Percentiles rank a stretch among this genome's conserved stretches.
Conservation (phyloP, 2,113 vertebrate species). For the Monopterus albus region DNA sequence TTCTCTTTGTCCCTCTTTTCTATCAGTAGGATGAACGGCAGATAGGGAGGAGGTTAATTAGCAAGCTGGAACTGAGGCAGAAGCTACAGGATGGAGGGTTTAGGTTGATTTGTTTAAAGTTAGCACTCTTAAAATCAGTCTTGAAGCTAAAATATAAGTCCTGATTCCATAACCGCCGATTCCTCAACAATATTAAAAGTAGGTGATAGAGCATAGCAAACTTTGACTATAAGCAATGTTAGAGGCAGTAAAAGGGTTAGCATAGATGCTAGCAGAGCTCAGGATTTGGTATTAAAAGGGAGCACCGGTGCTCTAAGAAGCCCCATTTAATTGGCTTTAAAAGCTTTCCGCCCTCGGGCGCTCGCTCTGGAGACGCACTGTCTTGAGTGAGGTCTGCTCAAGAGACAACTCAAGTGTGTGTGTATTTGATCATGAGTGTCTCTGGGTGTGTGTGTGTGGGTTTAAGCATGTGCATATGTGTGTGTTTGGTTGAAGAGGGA, state of each 20-base stretch:
- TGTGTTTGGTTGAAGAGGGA: slow-evolving; percentile 42
- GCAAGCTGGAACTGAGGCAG: slow-evolving; percentile 19
- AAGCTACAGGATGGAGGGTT: slow-evolving; percentile 13
- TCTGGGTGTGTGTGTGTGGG: slow-evolving; percentile 51
- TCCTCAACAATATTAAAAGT: slow-evolving; percentile 45
- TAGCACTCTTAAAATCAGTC: too few species aligned
- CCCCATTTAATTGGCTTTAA: slow-evolving; percentile 88
- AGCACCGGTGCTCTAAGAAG: slow-evolving; percentile 81
- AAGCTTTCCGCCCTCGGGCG: slow-evolving; percentile 83
- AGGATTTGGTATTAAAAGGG: slow-evolving; percentile 80
- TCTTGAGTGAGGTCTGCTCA: slow-evolving; percentile 77
- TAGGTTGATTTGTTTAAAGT: slow-evolving; percentile 2
- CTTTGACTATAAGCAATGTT: slow-evolving; percentile 53
- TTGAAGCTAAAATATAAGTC: slow-evolving; percentile 31
- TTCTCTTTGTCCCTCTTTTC: slow-evolving; percentile 52
- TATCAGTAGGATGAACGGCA: slow-evolving; percentile 37
- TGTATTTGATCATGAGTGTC: slow-evolving; percentile 72
- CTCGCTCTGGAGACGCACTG: slow-evolving; percentile 72
- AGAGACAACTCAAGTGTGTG: slow-evolving; percentile 72
- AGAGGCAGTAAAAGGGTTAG: slow-evolving; percentile 68
- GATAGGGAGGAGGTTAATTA: slow-evolving; percentile 41
- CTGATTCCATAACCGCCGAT: slow-evolving; percentile 32
- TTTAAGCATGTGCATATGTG: slow-evolving; percentile 30
- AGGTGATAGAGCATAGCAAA: slow-evolving; percentile 54
- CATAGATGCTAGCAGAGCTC: slow-evolving; percentile 67